Base-by-base conservation (phyloP, 2,797 vertebrate genomes). In the Sebastes jordani region DNA sequence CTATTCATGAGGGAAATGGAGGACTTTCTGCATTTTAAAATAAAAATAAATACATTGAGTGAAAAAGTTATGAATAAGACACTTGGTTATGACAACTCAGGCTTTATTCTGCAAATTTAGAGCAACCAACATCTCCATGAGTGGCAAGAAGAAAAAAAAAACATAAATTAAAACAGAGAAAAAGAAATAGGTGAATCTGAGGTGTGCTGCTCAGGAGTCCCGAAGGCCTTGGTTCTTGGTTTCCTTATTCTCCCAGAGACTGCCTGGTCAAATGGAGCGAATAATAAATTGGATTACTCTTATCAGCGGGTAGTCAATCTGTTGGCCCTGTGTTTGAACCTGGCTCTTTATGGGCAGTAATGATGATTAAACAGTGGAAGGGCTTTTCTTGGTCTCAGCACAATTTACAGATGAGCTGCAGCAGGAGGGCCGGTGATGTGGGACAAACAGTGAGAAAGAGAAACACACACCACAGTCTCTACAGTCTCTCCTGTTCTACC, bases 271-370 rank as follows among this genome's bases (percentile, higher is more conserved):
- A 80, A 82, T 55, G 81, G 66, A 82, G 66, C 27, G 20, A 68
- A 80, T 82, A 83, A 89, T 89, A 72, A 78, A 85, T 65, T 73
- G 65, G 60, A 75, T 83, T 81, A 78, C 27, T 84, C 65, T 69
- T 78, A 75, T 82, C 63, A 66, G 82, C 58, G 20, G 67, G 65
- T 20, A 64, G 76, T 82, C 73, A 77, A 56, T 85, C 62, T 69
- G 76, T 60, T 58, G 74, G 63, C 58, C 22, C n/a, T 67, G 77
- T 67, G 71, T 72, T 59, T 81, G 68, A 79, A 58, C 29, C n/a
- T 2, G 2, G 58, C 30, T 77, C 72, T 85, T 83, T 85, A 83
- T 65, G 74, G 87, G 7, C 30, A 69, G 66, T 69, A 69, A 69
- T 69, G 66, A 32, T 71, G 54, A 58, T 27, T 42, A 42, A 59